Conservation (phyloP, 2,888 invertebrate species). For the Aleiodes leptofemur region DNA sequence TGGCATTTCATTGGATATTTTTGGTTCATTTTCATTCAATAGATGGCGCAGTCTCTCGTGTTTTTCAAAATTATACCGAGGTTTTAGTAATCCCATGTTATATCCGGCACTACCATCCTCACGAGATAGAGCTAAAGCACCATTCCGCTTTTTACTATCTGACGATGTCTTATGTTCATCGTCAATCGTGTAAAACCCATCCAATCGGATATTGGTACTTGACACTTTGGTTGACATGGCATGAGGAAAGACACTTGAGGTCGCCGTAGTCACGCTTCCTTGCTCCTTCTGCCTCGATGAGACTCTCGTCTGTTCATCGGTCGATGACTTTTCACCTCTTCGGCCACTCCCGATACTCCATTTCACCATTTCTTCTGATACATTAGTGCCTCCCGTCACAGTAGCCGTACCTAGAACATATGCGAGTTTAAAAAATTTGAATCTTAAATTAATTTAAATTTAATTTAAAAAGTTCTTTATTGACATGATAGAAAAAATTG, state of each 20-base stretch:
- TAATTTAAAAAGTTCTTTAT: no score
- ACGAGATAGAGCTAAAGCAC: neutral
- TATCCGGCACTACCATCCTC: neutral
- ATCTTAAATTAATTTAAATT: slow-evolving; percentile 1
- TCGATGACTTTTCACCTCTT: slow-evolving; percentile 49
- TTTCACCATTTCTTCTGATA: slow-evolving; percentile 53
- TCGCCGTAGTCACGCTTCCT: slow-evolving; percentile 36
- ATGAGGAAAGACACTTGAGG: slow-evolving; percentile 17
- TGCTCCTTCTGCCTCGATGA: slow-evolving; percentile 33
- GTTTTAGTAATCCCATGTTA: neutral
- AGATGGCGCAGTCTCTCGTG: neutral
- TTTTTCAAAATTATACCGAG: neutral
- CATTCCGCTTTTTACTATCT: neutral
- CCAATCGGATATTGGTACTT: slow-evolving; percentile 35
- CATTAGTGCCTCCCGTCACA: slow-evolving; percentile 59
- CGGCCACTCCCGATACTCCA: slow-evolving; percentile 55
- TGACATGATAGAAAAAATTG: no score
- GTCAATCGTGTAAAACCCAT: slow-evolving; percentile 1
- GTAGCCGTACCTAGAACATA: slow-evolving; percentile 66
- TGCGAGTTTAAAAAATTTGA: slow-evolving; percentile 21
- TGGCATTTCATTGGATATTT: slow-evolving; percentile 50
- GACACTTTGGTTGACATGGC: slow-evolving; percentile 28
- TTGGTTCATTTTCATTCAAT: neutral
- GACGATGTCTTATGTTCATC: slow-evolving; percentile 25
- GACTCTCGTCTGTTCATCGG: slow-evolving; percentile 37